Evolutionary conservation across 2,888 invertebrate species (phyloP).

Genomic region (Ceriagrion tenellum): DNA sequence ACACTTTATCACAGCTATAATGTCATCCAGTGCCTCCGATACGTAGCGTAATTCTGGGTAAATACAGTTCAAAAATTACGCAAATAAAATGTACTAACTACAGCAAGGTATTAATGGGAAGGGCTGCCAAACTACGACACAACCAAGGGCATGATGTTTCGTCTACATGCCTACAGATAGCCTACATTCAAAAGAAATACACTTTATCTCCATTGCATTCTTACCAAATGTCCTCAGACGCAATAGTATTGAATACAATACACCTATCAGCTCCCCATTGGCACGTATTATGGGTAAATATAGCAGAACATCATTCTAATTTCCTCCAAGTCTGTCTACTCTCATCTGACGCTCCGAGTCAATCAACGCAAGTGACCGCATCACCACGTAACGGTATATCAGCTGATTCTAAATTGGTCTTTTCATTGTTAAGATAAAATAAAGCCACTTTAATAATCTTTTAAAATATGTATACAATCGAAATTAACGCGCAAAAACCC

Average conservation of each 20-base stretch:
- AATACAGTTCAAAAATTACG: neutral
- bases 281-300: conserved; percentile 28
- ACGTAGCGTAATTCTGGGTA: neutral
- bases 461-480: neutral
- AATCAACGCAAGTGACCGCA: conserved; percentile 72
- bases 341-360: conserved; percentile 76
- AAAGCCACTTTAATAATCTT: neutral
- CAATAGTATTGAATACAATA: neutral
- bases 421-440: neutral
- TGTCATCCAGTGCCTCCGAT: neutral
- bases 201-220: conserved; percentile 17
- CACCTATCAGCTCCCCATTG: conserved; percentile 57
- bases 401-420: conserved; percentile 70
- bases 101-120: neutral
- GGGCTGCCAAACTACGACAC: conserved; percentile 49
- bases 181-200: conserved; percentile 47
- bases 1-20: neutral
- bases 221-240: conserved; percentile 51
- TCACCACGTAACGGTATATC: conserved; percentile 70
- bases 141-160: conserved; percentile 65
- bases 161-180: conserved; percentile 65
- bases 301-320: conserved; percentile 54
- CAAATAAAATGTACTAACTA: neutral
- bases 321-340: conserved; percentile 55
- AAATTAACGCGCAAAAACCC: neutral